Percentiles rank a stretch among this genome's conserved stretches.
Conservation (phyloP, 2,797 vertebrate species). For the Melanotaenia pygmaea region DNA sequence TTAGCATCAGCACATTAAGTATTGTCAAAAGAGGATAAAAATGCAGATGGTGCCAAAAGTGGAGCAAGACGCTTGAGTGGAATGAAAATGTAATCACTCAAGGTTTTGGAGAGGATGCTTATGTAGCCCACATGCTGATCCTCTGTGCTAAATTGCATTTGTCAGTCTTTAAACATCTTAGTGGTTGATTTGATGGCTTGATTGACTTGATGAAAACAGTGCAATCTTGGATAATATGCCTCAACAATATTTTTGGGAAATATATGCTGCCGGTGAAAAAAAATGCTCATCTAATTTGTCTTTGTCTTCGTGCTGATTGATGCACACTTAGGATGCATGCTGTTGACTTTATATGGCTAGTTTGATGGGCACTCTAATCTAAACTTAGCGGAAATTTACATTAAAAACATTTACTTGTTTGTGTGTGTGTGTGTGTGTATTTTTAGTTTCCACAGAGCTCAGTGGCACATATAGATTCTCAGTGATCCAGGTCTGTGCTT, state of each 20-base stretch:
- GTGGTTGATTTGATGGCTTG: constrained; percentile 75
- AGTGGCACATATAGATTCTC: not conserved
- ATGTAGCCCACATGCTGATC: constrained; percentile 69
- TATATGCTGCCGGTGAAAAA: constrained; percentile 9
- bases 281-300: constrained; percentile 42
- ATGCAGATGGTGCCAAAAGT: constrained; percentile 71
- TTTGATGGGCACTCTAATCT: constrained; percentile 23
- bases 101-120: constrained; percentile 74
- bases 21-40: constrained; percentile 58
- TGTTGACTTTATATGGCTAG: constrained; percentile 41
- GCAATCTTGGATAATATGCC: constrained; percentile 61
- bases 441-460: not conserved
- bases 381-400: constrained; percentile 31
- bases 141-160: constrained; percentile 68
- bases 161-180: constrained; percentile 69
- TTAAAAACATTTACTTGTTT: not conserved
- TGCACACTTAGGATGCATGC: constrained; percentile 41
- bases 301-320: constrained; percentile 59
- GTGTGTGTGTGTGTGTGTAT: not conserved
- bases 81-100: constrained; percentile 80
- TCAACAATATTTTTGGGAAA: constrained; percentile 54
- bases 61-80: constrained; percentile 68
- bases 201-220: constrained; percentile 72
- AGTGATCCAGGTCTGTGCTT: not conserved
- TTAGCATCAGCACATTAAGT: constrained; percentile 75